Conservation (phyloP, 2,888 invertebrate species). For the Glomeris marginata region DNA sequence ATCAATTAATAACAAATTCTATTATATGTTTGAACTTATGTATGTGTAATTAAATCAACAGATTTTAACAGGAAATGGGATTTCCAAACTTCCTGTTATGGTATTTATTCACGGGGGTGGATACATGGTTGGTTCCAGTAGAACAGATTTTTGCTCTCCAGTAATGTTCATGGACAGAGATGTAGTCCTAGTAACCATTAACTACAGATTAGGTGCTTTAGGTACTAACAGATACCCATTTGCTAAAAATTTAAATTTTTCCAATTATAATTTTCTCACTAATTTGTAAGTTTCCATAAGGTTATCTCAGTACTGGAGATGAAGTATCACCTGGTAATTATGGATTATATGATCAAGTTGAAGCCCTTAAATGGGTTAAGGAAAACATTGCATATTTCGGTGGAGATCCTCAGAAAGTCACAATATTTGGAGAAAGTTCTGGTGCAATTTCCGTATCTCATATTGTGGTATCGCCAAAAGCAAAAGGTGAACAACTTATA, state of each 20-base stretch:
- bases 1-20: not conserved
- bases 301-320: slow-evolving; percentile 1
- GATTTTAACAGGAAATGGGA: no score
- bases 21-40: no score
- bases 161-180: slow-evolving; percentile 7
- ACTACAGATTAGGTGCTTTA: slow-evolving; percentile 7
- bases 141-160: not conserved
- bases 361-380: not conserved
- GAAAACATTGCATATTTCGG: slow-evolving; percentile 6
- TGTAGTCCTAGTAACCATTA: slow-evolving; percentile 3
- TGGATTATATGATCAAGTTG: not conserved
- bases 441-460: slow-evolving; percentile 4
- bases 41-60: no score
- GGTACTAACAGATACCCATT: not conserved
- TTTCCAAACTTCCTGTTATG: not conserved
- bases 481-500: not conserved
- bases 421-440: slow-evolving; percentile 8
- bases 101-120: slow-evolving; percentile 9
- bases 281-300: not conserved
- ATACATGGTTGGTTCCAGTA: slow-evolving; percentile 1
- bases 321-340: slow-evolving; percentile 1
- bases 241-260: not conserved
- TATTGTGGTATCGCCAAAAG: slow-evolving; percentile 1
- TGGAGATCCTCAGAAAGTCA: slow-evolving; percentile 8
- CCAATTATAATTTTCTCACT: not conserved